Evolutionary conservation across 2,797 vertebrate species (phyloP), one percentile per base, ranked within the genome.

Genomic region (Urosaurus nigricauda): DNA sequence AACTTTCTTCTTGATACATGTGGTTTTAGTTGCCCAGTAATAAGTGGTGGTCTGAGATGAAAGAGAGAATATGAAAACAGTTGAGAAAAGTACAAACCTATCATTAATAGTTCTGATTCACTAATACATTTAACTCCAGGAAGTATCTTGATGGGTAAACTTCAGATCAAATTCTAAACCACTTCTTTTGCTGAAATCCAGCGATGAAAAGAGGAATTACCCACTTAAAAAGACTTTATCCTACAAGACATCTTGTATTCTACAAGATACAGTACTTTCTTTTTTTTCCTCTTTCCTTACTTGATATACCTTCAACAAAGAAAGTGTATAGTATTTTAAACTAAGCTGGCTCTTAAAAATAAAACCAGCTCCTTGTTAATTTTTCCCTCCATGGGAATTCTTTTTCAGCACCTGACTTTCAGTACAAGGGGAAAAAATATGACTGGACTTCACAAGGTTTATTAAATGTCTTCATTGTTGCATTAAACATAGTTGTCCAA

Each of bases 141-240:
- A 96, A 93, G 84, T 90, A 91, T 87, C 86, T 94, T 94, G 90
- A 90, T 94, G 93, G 86, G 75, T 89, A 94, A 94, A 92, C 80
- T 85, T 95, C 91, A 93, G 91, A 93, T 96, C 94, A 93, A 88
- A 53, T 86, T 90, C 87, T 91, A 92, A 94, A 88, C 82, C 90
- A 92, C 92, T 94, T 92, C 93, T 95, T 95, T 96, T 93, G 75
- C 83, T 90, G 88, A 91, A 95, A 94, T 96, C 92, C 56, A 17
- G 87, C 92, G 91, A 88, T 95, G 94, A 96, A 95, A 96, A 91
- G 94, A 60, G 91, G 94, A 94, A 95, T 95, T 95, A 95, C 83
- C 84, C 51, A 35, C 79, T 92, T 89, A 90, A 85, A 95, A 94
- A 89, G 26, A 82, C 85, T 92, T 93, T 91, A 94, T 94, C 91